Evolutionary conservation across 2,797 vertebrate species (phyloP), one percentile per base, ranked within the genome.

Genomic region (Chrysocyon brachyurus): DNA sequence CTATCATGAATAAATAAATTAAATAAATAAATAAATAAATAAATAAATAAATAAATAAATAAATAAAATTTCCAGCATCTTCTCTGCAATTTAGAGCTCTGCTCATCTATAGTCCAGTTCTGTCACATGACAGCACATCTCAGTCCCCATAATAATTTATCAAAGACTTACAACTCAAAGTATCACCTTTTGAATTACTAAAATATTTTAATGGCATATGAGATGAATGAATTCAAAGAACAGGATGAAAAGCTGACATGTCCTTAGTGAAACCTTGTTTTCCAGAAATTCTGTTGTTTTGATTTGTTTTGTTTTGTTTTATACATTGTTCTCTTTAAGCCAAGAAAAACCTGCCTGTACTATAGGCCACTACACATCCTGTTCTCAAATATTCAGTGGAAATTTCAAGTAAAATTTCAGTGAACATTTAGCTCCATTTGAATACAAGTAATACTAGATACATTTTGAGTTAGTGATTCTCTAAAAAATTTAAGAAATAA

Each of bases 401-500:
- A 93, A 17, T 83, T 87, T 94, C 36, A 95, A 57, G 36, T 84
- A 87, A 94, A 85, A 36, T 78, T 33, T 75, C 5, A 64, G 31
- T 87, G 40, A 75, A 75, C 36, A 90, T 85, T 95, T 82, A 92
- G 16, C 8, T 96, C 16, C 26, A 17, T 40, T 14, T 79, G 54
- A 72, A 4, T 59, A 63, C 52, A 22, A 87, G 2, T 59, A 78
- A 72, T 78, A 66, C 36, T 40, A 81, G 28, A 64, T 26, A 61
- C 2, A 33, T 89, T 90, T 90, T 92, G 14, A 93, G 75, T 57
- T 52, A 83, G 12, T 64, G 5, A 78, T 46, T 31, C 15, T 79
- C 3, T 59, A 17, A 90, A 5, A 97, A 89, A 85, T 63, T 85
- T 33, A 57, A 91, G 93, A 97, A 92, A 33, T 92, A 85, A 66